These are phyloP conservation scores for Drosophila kanekoi DNA, from an alignment of 2,888 invertebrate species.

Conservation along the genomic window DNA sequence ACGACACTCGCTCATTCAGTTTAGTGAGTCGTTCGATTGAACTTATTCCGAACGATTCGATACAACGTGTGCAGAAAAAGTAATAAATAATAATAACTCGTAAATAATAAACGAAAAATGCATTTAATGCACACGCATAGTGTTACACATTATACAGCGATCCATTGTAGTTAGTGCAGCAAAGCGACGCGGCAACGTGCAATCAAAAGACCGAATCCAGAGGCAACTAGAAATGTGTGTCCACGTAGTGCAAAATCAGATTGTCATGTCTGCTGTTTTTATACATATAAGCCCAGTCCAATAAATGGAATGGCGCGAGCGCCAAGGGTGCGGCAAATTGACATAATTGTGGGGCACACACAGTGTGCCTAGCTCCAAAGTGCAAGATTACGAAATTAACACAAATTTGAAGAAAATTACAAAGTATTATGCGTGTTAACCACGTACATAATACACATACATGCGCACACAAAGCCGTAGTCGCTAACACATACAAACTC, in stretches of 20 bases:
- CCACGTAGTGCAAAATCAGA: constrained; percentile 73
- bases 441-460: constrained; percentile 67
- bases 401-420: constrained; percentile 52
- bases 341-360: constrained; percentile 32
- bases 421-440: constrained; percentile 68
- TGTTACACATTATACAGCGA: constrained; percentile 30
- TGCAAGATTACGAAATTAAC: constrained; percentile 67
- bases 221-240: constrained; percentile 56
- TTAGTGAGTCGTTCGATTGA: constrained; percentile 49
- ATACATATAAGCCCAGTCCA: constrained; percentile 40
- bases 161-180: constrained; percentile 4
- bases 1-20: constrained; percentile 10
- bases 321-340: constrained; percentile 65
- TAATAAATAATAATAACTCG: constrained; percentile 68
- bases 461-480: constrained; percentile 25
- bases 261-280: constrained; percentile 66
- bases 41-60: constrained; percentile 56
- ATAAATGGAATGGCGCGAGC: constrained; percentile 42
- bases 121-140: constrained; percentile 39
- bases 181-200: constrained; percentile 20
- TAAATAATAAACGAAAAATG: constrained; percentile 52
- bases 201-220: constrained; percentile 26
- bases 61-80: constrained; percentile 72
- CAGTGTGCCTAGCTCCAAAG: constrained; percentile 53
- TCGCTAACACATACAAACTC: constrained; percentile 14